Conservation (phyloP, 2,888 invertebrate genomes). For the Heteromurus nitidus region DNA sequence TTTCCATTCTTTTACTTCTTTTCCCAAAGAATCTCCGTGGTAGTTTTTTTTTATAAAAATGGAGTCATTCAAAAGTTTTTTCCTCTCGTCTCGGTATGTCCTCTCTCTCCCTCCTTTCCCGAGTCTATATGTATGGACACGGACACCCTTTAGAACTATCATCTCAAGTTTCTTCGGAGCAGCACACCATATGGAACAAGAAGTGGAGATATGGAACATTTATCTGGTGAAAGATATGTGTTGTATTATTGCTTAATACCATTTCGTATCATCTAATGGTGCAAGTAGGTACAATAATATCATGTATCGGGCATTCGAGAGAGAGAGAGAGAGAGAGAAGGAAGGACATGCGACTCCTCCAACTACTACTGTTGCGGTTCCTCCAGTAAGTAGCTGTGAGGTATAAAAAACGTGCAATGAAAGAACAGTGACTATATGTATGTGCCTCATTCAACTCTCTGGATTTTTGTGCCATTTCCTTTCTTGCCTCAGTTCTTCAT, state of each 20-base stretch:
- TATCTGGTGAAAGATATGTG: slow-evolving; percentile 21
- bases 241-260: slow-evolving; percentile 13
- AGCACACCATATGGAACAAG: slow-evolving; percentile 13
- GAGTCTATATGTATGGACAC: too few species aligned
- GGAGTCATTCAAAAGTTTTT: slow-evolving; percentile 48
- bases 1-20: slow-evolving; percentile 56
- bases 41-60: neutral
- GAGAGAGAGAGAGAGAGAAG: neutral
- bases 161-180: slow-evolving; percentile 14
- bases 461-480: slow-evolving; percentile 13
- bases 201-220: slow-evolving; percentile 25
- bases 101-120: neutral
- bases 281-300: too few species aligned
- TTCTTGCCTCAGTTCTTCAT: slow-evolving; percentile 5
- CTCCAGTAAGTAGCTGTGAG: slow-evolving; percentile 12
- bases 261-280: neutral
- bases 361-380: slow-evolving; percentile 5
- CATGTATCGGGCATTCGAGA: neutral
- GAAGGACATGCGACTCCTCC: slow-evolving; percentile 1
- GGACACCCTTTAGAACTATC: slow-evolving; percentile 43
- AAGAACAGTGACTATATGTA: neutral
- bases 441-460: slow-evolving; percentile 15
- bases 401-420: neutral
- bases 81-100: slow-evolving; percentile 12
- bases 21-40: slow-evolving; percentile 19